These are phyloP conservation scores for Petrosia ficiformis DNA, from an alignment of 37 sponge, comb jelly and placozoan species.

Conservation along the genomic window DNA sequence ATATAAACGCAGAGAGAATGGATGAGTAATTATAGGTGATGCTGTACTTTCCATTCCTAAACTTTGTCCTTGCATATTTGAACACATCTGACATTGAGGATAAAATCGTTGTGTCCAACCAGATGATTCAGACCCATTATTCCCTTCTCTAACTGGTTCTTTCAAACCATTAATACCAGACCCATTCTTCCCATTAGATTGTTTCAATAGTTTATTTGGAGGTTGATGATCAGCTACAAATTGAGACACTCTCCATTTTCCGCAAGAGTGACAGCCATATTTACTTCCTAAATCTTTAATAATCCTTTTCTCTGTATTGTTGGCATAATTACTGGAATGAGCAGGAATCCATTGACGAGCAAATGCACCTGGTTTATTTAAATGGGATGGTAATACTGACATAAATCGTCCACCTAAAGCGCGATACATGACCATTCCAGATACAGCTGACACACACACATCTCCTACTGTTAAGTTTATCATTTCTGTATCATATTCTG, in stretches of 20 bases:
- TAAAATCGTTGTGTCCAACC: constrained; percentile 44
- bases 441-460: constrained; percentile 24
- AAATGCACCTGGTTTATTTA: constrained; percentile 69
- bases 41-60: constrained; percentile 21
- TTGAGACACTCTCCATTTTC: constrained; percentile 14
- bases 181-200: constrained; percentile 52
- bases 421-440: constrained; percentile 42
- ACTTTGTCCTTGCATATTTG: constrained; percentile 65
- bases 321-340: constrained; percentile 20
- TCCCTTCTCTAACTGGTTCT: constrained; percentile 96
- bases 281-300: constrained; percentile 37
- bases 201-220: constrained; percentile 34
- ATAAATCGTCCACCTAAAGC: constrained; percentile 69
- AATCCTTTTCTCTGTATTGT: constrained; percentile 18
- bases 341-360: constrained; percentile 64
- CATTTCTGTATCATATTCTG: too few relatives aligned
- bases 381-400: constrained; percentile 64
- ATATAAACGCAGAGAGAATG: constrained; percentile 38
- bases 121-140: too few relatives aligned
- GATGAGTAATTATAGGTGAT: constrained; percentile 32
- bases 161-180: constrained; percentile 92
- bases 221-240: constrained; percentile 76
- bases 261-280: constrained; percentile 79
- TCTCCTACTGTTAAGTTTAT: constrained; percentile 7
- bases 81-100: constrained; percentile 70